These are phyloP conservation scores for Sternarchorhynchus goeldii DNA, from an alignment of 2,797 vertebrate species.

Conservation along the genomic window DNA sequence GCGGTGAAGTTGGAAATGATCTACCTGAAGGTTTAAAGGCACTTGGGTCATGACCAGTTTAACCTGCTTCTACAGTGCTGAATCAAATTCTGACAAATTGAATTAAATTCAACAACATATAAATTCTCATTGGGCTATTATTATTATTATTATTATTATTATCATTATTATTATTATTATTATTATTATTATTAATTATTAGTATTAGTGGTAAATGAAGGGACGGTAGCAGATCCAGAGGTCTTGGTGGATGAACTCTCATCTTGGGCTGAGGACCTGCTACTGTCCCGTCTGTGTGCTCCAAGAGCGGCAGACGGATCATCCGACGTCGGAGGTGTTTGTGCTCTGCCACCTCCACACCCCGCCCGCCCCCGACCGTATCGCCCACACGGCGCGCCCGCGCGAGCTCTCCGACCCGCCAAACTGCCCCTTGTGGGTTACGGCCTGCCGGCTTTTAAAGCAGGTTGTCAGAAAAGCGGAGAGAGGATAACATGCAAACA, in stretches of 20 bases:
- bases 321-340: constrained; percentile 31
- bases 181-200: background rate
- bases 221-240: constrained; percentile 48
- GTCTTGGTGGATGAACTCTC: constrained; percentile 43
- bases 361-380: background rate
- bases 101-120: constrained; percentile 37
- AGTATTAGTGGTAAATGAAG: background rate
- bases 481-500: constrained; percentile 51
- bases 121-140: constrained; percentile 34
- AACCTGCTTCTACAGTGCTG: background rate
- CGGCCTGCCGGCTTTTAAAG: constrained; percentile 54
- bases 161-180: constrained; percentile 29
- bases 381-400: constrained; percentile 22
- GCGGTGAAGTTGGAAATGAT: background rate
- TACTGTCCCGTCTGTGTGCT: too few relatives aligned
- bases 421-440: constrained; percentile 51
- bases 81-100: constrained; percentile 37
- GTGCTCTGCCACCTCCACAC: constrained; percentile 1
- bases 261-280: constrained; percentile 33
- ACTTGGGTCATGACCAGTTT: background rate
- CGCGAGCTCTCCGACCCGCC: constrained; percentile 25
- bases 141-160: constrained; percentile 39
- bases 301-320: background rate
- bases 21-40: background rate
- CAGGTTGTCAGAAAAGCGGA: constrained; percentile 40